Conservation (phyloP, 37 sponge, comb jelly and placozoan genomes). For the Lycopodina hypogea region DNA sequence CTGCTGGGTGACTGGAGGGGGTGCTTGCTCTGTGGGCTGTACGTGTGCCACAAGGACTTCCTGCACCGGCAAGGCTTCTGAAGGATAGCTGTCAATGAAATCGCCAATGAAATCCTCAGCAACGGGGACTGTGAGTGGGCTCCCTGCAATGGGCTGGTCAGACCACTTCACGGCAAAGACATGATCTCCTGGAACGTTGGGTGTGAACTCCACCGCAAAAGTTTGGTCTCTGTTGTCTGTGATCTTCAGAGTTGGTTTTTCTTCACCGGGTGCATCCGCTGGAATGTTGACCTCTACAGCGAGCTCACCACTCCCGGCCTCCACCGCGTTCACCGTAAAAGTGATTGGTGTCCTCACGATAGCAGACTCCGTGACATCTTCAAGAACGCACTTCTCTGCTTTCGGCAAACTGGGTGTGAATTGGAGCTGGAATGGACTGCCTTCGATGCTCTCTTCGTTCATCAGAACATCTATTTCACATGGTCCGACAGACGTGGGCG, state of each 20-base stretch:
- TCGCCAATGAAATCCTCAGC: not conserved
- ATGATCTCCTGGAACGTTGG: conserved; percentile 27
- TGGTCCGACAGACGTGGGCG: conserved; percentile 20
- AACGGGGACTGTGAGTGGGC: conserved; percentile 50
- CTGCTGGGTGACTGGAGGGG: not conserved
- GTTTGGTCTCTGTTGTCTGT: conserved; percentile 45
- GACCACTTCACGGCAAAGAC: conserved; percentile 28
- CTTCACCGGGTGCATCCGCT: not conserved
- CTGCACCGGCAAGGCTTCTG: not conserved
- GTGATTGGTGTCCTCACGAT: conserved; percentile 17
- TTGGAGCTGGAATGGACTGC: conserved; percentile 63
- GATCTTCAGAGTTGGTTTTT: not conserved
- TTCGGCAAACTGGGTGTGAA: conserved; percentile 36
- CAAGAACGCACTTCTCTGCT: conserved; percentile 26
- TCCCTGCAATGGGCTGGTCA: conserved; percentile 47
- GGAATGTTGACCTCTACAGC: conserved; percentile 3
- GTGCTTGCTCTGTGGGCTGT: not conserved
- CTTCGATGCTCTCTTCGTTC: conserved; percentile 30
- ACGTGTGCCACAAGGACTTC: not conserved
- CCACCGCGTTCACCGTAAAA: conserved; percentile 40
- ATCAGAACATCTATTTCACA: conserved; percentile 37
- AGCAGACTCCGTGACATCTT: not conserved
- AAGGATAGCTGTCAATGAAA: not conserved
- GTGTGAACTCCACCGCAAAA: conserved; percentile 18
- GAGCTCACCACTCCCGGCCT: conserved; percentile 48